Conservation (phyloP, 2,113 vertebrate species). For the Hystrix cristata region DNA sequence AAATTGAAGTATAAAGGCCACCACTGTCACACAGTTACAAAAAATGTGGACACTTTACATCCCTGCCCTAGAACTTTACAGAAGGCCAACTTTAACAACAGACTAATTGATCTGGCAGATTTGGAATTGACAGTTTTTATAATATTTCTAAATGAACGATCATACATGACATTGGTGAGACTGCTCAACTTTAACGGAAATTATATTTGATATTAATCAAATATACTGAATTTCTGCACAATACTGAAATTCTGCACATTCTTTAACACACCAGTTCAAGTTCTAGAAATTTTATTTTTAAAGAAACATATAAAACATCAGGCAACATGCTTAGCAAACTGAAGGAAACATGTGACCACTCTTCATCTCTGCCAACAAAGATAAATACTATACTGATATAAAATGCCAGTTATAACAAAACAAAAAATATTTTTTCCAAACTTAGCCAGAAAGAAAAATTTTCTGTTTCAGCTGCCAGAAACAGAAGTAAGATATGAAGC, state of each 20-base stretch:
- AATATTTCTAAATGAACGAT: conserved; percentile 31
- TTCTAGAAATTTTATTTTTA: neutral
- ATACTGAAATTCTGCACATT: neutral
- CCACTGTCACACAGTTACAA: neutral
- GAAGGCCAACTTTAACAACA: neutral
- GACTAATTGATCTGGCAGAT: neutral
- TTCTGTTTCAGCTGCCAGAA: conserved; percentile 4
- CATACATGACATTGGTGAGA: neutral
- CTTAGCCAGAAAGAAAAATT: neutral
- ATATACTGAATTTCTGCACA: neutral
- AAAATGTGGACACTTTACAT: neutral
- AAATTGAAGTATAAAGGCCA: neutral
- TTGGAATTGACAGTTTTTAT: neutral
- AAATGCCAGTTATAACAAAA: neutral
- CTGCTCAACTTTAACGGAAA: neutral
- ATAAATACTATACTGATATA: neutral
- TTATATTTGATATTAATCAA: neutral
- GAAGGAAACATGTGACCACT: neutral
- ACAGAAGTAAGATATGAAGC: neutral
- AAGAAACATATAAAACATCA: neutral
- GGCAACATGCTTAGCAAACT: neutral
- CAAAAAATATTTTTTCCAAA: neutral
- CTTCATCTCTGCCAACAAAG: neutral
- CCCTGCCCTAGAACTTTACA: neutral
- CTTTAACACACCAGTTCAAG: neutral